Percentiles rank a stretch among this genome's conserved stretches.
phyloP scores from a whole-genome alignment of 2,113 vertebrate genomes.

The Semicossyphus pulcher region DNA sequence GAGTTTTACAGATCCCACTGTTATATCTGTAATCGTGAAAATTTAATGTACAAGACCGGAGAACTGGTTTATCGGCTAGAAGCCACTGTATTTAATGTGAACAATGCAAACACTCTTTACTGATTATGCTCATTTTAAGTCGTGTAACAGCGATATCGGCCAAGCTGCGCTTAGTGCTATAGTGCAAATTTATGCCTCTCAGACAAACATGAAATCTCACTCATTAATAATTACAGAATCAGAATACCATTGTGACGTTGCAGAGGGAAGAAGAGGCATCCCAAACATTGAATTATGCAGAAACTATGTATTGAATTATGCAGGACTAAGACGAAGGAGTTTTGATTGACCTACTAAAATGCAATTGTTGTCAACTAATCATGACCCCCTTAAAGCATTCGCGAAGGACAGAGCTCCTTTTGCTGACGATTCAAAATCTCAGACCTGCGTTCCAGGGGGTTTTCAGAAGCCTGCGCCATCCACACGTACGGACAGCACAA shows the following conservation, averaged over 20 bases:
- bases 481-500: fast-evolving
- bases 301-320: not conserved
- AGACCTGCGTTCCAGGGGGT: fast-evolving
- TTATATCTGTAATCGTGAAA: not conserved
- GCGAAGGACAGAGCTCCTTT: not conserved
- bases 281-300: not conserved
- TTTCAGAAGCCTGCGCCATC: no score
- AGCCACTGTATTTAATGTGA: not conserved
- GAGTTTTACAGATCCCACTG: not conserved
- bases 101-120: not conserved
- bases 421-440: not conserved
- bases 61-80: not conserved
- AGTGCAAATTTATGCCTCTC: not conserved
- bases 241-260: not conserved
- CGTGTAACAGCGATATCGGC: not conserved
- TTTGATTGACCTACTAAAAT: not conserved
- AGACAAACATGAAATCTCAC: not conserved
- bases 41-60: not conserved
- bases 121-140: not conserved
- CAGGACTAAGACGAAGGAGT: not conserved
- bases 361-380: not conserved
- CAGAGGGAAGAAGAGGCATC: not conserved
- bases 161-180: not conserved
- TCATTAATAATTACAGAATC: not conserved
- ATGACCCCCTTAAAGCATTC: not conserved